phyloP scores from a whole-genome alignment of 2,113 vertebrate genomes.

The Etheostoma spectabile region DNA sequence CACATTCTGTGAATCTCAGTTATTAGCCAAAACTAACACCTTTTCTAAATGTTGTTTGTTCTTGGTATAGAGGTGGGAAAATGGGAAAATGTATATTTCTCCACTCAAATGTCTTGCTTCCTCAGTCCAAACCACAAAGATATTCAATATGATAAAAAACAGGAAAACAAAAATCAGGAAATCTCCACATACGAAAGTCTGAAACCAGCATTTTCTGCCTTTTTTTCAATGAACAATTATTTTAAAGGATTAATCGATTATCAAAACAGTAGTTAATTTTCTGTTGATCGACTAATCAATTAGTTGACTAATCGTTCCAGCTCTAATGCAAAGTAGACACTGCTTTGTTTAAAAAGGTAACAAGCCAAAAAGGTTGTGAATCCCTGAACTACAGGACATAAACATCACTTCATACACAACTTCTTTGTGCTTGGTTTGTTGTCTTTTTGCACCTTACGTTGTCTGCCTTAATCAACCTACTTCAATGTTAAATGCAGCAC shows the following conservation, averaged over 20 bases:
- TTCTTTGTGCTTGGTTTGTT: neutral
- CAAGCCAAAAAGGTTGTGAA: neutral
- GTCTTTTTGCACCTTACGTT: neutral
- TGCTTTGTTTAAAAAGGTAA: no score
- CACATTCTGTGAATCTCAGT: conserved; percentile 3
- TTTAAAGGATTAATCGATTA: no score
- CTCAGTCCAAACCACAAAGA: no score
- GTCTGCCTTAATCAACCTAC: neutral
- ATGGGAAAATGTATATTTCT: neutral
- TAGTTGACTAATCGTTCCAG: no score
- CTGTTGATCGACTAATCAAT: no score
- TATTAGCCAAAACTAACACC: neutral
- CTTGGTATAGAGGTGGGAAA: neutral
- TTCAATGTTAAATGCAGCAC: neutral
- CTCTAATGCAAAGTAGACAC: no score
- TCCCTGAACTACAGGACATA: neutral
- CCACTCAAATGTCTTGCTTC: neutral
- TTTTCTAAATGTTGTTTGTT: neutral
- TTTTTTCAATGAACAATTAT: no score
- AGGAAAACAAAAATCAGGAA: no score
- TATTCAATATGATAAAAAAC: no score
- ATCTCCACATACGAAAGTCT: no score
- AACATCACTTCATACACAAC: neutral
- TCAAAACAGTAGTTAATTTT: no score
- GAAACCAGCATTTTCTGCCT: no score